Conservation (phyloP, 2,113 vertebrate species). For the Ancistrus triradiatus region DNA sequence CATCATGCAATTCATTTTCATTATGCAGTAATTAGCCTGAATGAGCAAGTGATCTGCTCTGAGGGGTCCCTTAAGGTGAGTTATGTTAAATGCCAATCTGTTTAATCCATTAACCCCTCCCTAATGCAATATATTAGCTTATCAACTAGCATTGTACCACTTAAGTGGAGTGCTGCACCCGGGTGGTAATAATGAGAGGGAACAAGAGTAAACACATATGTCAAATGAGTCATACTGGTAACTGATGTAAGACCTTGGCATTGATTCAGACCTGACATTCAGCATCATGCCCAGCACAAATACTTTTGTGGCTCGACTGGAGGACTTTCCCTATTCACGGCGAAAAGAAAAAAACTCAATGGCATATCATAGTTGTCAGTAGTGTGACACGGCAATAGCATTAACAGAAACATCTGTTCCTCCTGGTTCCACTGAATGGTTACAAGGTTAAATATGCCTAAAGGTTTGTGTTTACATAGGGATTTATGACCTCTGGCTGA, state of each 20-base stretch:
- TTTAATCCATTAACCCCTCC: constrained; percentile 9
- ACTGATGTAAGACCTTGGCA: neutral
- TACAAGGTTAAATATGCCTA: too few relatives aligned
- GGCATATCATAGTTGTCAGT: constrained; percentile 1
- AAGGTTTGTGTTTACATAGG: neutral
- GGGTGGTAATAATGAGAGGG: neutral
- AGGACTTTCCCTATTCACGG: constrained; percentile 9
- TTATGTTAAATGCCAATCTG: constrained; percentile 9
- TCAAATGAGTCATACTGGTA: neutral
- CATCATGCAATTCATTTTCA: constrained; percentile 8
- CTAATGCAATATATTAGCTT: neutral
- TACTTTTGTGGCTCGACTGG: neutral
- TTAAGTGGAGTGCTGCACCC: constrained; percentile 1
- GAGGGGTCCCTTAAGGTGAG: constrained; percentile 15
- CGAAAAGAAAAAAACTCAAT: constrained; percentile 18
- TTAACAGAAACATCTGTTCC: neutral
- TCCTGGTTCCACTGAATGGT: neutral
- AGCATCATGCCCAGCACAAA: neutral
- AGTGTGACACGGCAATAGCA: neutral
- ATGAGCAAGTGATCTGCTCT: neutral
- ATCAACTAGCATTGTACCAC: neutral
- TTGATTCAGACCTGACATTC: neutral
- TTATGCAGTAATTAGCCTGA: constrained; percentile 22
- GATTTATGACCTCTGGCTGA: neutral
- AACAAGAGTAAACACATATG: neutral